Conservation (phyloP, 2,113 vertebrate genomes). For the Heterocephalus glaber region DNA sequence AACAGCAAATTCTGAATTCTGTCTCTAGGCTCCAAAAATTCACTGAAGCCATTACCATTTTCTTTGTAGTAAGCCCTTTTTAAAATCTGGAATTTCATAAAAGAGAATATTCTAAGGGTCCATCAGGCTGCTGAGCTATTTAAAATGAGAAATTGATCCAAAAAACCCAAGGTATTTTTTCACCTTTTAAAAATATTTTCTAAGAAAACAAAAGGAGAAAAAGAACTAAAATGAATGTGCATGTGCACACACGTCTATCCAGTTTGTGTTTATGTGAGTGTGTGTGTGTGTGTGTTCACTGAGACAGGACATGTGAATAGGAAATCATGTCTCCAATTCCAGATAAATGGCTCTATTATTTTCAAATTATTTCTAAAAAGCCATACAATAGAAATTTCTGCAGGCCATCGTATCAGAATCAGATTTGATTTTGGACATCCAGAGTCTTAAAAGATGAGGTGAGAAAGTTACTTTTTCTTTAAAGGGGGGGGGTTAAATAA, state of each 20-base stretch:
- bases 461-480: not conserved
- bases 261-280: not conserved
- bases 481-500: not conserved
- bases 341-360: not conserved
- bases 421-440: not conserved
- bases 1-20: constrained; percentile 61
- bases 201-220: constrained; percentile 21
- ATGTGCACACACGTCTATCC: not conserved
- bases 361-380: constrained; percentile 25
- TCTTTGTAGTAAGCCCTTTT: constrained; percentile 52
- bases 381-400: not conserved
- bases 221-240: not conserved
- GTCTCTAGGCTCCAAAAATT: constrained; percentile 12
- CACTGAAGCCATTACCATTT: not conserved
- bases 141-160: constrained; percentile 60
- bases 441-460: not conserved
- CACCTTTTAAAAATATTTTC: constrained; percentile 20
- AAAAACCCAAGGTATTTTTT: constrained; percentile 60
- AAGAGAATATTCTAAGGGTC: constrained; percentile 25
- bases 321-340: not conserved
- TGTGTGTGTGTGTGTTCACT: not conserved
- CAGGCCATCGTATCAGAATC: not conserved
- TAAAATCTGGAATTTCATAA: constrained; percentile 1
- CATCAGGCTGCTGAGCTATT: constrained; percentile 26
- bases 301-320: not conserved